Conservation (phyloP, 2,797 vertebrate genomes). For the Gorsachius magnificus region DNA sequence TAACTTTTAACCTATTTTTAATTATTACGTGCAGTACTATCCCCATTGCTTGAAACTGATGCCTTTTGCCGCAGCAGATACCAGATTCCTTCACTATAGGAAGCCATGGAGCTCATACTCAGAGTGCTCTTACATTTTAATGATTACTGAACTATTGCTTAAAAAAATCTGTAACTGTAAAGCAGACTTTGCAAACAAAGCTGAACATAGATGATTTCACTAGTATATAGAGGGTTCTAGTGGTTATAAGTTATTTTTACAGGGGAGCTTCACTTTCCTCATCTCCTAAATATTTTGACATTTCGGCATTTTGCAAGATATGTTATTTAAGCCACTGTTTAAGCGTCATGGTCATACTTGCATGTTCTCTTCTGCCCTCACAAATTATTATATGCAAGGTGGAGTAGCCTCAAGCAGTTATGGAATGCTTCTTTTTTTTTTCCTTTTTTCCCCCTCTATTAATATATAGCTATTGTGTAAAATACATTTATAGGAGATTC, state of each 20-base stretch:
- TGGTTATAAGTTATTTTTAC: neutral
- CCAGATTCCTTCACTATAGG: neutral
- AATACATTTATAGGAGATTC: neutral
- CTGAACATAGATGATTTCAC: rapidly evolving
- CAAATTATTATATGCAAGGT: neutral
- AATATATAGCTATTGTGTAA: neutral
- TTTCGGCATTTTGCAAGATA: neutral
- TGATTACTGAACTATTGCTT: neutral
- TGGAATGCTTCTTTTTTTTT: neutral
- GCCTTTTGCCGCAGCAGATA: neutral
- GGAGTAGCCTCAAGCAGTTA: neutral
- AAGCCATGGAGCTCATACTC: neutral
- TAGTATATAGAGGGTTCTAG: neutral
- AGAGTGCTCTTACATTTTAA: neutral
- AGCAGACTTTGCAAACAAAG: neutral
- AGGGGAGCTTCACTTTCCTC: neutral
- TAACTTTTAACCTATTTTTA: neutral
- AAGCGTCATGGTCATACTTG: neutral
- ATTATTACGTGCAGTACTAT: neutral
- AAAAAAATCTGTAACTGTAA: neutral
- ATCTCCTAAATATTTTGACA: neutral
- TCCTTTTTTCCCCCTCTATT: too few relatives aligned
- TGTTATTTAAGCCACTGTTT: neutral
- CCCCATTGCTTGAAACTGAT: neutral
- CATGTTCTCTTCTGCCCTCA: neutral